Percentiles rank a stretch among this genome's conserved stretches.
Conservation (phyloP, 1,140 invertebrate species). For the Drosophila tristis region DNA sequence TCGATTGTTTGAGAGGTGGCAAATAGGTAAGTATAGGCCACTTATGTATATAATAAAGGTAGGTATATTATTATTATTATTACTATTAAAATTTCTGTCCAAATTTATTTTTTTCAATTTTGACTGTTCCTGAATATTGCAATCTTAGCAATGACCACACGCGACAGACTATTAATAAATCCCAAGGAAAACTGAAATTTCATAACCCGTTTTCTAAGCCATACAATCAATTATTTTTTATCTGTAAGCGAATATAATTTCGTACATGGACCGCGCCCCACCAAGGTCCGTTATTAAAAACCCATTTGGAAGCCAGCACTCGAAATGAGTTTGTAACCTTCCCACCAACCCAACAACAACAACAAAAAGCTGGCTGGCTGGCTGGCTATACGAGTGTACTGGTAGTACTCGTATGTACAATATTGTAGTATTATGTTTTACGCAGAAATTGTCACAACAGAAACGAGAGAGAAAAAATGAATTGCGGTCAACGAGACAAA, state of each 20-base stretch:
- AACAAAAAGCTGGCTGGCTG: slow-evolving; percentile 18
- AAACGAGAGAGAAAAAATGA: slow-evolving; percentile 44
- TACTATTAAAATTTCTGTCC: too few species aligned
- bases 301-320: slow-evolving; percentile 23
- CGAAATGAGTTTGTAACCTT: slow-evolving; percentile 45
- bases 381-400: slow-evolving; percentile 32
- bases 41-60: too few species aligned
- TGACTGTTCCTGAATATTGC: neutral
- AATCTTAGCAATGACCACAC: slow-evolving; percentile 18
- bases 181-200: slow-evolving; percentile 21
- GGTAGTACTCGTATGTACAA: slow-evolving; percentile 1
- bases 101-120: too few species aligned
- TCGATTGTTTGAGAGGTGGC: too few species aligned
- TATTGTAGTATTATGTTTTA: slow-evolving; percentile 66
- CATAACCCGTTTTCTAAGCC: slow-evolving; percentile 20
- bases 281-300: slow-evolving; percentile 54
- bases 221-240: slow-evolving; percentile 41
- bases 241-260: slow-evolving; percentile 44
- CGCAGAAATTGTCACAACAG: slow-evolving; percentile 77
- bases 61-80: too few species aligned
- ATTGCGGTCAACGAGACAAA: slow-evolving; percentile 61
- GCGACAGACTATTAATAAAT: neutral
- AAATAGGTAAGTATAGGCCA: too few species aligned
- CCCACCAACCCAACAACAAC: slow-evolving; percentile 19
- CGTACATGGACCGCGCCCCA: slow-evolving; percentile 40